phyloP scores from a whole-genome alignment of 2,113 vertebrate genomes.

The Lota lota region DNA sequence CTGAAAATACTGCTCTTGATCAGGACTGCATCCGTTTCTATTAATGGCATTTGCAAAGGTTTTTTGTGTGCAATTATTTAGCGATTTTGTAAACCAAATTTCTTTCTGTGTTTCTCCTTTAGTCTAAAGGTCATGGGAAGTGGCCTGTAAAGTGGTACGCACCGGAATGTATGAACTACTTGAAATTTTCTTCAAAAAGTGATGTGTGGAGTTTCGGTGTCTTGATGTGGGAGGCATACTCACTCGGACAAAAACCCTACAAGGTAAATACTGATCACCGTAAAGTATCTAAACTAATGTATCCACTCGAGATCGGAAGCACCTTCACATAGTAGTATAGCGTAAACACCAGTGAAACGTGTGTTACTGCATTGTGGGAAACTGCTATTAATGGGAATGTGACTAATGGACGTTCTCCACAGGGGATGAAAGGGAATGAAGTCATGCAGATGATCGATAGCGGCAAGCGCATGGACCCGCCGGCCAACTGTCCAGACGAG shows the following conservation, averaged over 20 bases:
- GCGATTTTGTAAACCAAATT: background rate
- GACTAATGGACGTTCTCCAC: constrained; percentile 10
- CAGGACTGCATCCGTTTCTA: too few relatives aligned
- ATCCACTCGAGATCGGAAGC: background rate
- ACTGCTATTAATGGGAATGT: background rate
- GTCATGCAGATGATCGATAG: constrained; percentile 90
- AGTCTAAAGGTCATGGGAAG: constrained; percentile 92
- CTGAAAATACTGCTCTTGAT: too few relatives aligned
- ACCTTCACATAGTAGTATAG: background rate
- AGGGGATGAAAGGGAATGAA: constrained; percentile 96
- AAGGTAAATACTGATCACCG: constrained; percentile 70
- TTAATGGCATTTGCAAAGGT: too few relatives aligned
- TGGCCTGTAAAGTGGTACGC: constrained; percentile 99
- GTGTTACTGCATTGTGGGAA: background rate
- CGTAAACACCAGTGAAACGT: background rate
- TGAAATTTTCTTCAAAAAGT: constrained; percentile 93
- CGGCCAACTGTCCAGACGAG: constrained; percentile 81
- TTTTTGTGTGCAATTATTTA: background rate
- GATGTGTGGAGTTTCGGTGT: constrained; percentile 99
- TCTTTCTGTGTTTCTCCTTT: background rate
- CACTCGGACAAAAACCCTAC: constrained; percentile 92
- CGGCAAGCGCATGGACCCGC: constrained; percentile 84
- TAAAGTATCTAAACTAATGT: background rate
- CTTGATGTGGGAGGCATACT: constrained; percentile 96
- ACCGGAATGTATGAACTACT: constrained; percentile 94